Percentiles rank a stretch among this genome's conserved stretches.
phyloP scores from a whole-genome alignment of 2,113 vertebrate species.

The Antennarius striatus region DNA sequence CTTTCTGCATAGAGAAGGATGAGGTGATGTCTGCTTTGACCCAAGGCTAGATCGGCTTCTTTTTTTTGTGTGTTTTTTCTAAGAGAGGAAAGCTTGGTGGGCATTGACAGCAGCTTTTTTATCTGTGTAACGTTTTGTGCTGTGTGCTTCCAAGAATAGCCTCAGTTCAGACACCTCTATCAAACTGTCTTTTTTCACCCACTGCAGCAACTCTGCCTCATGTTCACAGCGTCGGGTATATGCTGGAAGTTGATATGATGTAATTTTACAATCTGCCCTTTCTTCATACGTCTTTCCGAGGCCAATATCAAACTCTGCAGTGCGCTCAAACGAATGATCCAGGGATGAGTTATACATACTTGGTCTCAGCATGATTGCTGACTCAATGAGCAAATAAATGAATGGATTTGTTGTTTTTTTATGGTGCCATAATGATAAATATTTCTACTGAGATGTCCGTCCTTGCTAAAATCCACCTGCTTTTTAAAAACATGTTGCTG shows the following conservation, averaged over 20 bases:
- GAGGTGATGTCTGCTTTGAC: constrained; percentile 21
- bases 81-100: constrained; percentile 27
- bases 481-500: background rate
- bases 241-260: background rate
- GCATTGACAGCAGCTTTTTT: constrained; percentile 37
- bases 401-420: background rate
- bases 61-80: background rate
- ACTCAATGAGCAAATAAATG: background rate
- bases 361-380: background rate
- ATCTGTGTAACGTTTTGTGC: constrained; percentile 23
- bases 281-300: background rate
- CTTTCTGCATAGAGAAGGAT: constrained; percentile 8
- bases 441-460: constrained; percentile 6
- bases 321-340: background rate
- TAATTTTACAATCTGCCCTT: constrained; percentile 5
- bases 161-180: constrained; percentile 55
- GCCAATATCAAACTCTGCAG: background rate
- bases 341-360: background rate
- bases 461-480: background rate
- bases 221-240: constrained; percentile 22
- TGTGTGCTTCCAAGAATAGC: constrained; percentile 53
- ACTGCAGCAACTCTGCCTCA: constrained; percentile 13
- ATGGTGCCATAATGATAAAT: background rate
- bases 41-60: constrained; percentile 6
- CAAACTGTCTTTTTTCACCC: constrained; percentile 37